Base-by-base conservation (phyloP, 1,140 invertebrate species). In the Propsilocerus akamusi region DNA sequence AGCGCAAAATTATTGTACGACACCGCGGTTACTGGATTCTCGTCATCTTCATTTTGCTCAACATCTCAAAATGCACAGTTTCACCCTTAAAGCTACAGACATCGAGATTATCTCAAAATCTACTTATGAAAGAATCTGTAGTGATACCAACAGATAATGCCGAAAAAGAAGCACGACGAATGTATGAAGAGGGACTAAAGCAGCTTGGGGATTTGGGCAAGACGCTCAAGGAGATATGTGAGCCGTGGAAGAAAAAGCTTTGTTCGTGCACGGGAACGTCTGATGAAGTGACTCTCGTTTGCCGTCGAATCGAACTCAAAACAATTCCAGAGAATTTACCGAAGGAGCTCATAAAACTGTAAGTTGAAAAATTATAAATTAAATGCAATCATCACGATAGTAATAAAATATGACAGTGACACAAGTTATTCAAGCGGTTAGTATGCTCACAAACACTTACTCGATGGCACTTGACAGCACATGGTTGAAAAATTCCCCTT, bases 251-350 rank as follows among this genome's bases (percentile, higher is more conserved):
- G 49, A 56, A 56, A 26, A 61, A 60, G 57, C 14, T 62, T 47
- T 64, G 62, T 48, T 58, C 61, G 25, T 64, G 62, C 51, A 59
- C 49, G 11, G 62, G 62, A 48, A 54, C 53, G n/a, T 47, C 61
- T 47, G 55, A 59, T 37, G 57, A 53, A 30, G 51, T 64, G 14
- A 58, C 58, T 25, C 49, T 64, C 14, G 60, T 55, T 46, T 64
- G 62, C 24, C 59, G 62, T 11, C 55, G 58, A 46, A 59, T 61
- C 22, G 60, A 59, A 14, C 58, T 64, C 34, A 52, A 59, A 32
- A 59, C 58, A 1, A 56, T 64, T 25, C 62, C 62, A 5, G 54
- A 60, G 47, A 59, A 64, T 54, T 48, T 64, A 30, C 62, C 62
- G 49, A 50, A 49, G 51, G 59, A 60, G 46, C 54, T 58, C 25